Conservation (phyloP, 2,888 invertebrate species). For the Alsophila aescularia region DNA sequence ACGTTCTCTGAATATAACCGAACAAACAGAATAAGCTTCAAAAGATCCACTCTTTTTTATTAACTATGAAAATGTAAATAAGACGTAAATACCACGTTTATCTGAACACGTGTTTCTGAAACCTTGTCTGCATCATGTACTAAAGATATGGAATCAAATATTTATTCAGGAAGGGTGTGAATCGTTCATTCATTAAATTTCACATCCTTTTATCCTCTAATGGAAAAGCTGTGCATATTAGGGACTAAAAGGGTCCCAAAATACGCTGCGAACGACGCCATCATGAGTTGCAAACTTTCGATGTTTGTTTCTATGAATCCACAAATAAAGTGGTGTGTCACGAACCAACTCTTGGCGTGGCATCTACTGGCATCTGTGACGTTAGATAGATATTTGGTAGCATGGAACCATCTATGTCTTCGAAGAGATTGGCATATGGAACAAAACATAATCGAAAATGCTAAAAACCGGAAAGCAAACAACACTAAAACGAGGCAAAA, state of each 20-base stretch:
- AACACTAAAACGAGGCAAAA: too few relatives aligned
- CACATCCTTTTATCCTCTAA: slow-evolving; percentile 43
- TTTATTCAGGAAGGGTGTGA: slow-evolving; percentile 38
- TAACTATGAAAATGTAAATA: slow-evolving; percentile 13
- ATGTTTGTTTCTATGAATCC: slow-evolving; percentile 49
- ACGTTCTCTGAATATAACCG: slow-evolving; percentile 17
- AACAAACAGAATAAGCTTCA: slow-evolving; percentile 18
- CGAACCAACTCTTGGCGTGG: slow-evolving; percentile 43
- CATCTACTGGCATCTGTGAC: slow-evolving; percentile 7
- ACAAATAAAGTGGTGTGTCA: slow-evolving; percentile 56
- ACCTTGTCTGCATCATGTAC: slow-evolving; percentile 3
- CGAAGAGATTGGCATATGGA: neutral
- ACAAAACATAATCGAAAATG: too few relatives aligned
- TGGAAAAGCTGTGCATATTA: slow-evolving; percentile 48
- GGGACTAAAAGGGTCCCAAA: slow-evolving; percentile 33
- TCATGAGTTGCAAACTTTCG: slow-evolving; percentile 39
- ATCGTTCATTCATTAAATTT: slow-evolving; percentile 42
- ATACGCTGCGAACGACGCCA: slow-evolving; percentile 25
- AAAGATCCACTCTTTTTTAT: slow-evolving; percentile 13
- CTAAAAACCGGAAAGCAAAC: too few relatives aligned
- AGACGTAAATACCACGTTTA: neutral
- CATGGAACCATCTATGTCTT: neutral
- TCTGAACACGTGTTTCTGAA: neutral
- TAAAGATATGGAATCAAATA: slow-evolving; percentile 24
- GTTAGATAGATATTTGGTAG: slow-evolving; percentile 1